These are phyloP conservation scores for Notarius lentiginosus DNA, from an alignment of 2,113 vertebrate genomes.

Conservation along the genomic window DNA sequence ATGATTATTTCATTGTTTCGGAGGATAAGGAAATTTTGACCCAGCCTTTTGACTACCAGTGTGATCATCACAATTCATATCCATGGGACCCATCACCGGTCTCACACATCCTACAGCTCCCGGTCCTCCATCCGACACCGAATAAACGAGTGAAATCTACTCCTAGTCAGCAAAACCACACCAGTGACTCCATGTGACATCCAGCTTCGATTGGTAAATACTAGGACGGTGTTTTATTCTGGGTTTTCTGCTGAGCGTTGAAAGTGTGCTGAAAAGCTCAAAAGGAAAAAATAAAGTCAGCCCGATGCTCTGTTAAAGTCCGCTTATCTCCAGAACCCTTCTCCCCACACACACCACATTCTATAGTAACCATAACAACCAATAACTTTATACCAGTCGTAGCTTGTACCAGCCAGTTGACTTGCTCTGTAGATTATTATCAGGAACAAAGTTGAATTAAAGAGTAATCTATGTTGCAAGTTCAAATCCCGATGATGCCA, in stretches of 20 bases:
- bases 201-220: neutral
- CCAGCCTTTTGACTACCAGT: neutral
- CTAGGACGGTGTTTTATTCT: neutral
- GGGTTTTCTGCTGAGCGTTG: neutral
- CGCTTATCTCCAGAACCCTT: neutral
- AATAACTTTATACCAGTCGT: neutral
- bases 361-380: neutral
- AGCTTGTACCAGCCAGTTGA: neutral
- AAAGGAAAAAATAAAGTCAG: neutral
- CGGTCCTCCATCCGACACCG: neutral
- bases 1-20: neutral
- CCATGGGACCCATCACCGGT: neutral
- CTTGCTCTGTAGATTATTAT: neutral
- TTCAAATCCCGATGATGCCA: neutral
- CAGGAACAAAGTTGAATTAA: neutral
- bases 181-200: neutral
- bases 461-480: neutral
- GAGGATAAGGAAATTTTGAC: neutral
- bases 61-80: neutral
- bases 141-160: neutral
- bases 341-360: neutral
- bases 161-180: neutral
- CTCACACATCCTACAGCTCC: too few species aligned
- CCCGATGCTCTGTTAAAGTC: neutral
- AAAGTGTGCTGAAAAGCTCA: neutral